These are phyloP conservation scores for Scrobipalpa costella DNA, from an alignment of 2,888 invertebrate species.

Conservation along the genomic window DNA sequence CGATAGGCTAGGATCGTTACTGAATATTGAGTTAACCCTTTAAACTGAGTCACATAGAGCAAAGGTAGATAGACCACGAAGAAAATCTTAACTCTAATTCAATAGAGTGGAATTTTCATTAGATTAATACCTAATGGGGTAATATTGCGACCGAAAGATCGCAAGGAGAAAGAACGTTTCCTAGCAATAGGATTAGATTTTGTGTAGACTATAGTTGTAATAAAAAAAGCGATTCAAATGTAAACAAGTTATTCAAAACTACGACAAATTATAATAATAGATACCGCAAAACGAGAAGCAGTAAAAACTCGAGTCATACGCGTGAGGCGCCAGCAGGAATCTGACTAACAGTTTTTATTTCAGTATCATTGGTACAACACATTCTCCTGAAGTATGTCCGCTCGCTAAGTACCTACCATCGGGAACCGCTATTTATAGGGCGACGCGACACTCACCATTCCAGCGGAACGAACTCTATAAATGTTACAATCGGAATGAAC, in stretches of 20 bases:
- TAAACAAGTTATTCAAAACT: not conserved
- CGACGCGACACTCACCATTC: constrained; percentile 17
- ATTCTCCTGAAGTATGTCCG: constrained; percentile 13
- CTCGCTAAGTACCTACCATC: constrained; percentile 17
- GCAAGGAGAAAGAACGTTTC: too few relatives aligned
- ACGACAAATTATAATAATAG: not conserved
- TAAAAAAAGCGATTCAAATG: not conserved
- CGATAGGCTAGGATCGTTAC: too few relatives aligned
- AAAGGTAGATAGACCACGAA: too few relatives aligned
- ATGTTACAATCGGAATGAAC: constrained; percentile 7
- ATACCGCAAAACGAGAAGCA: not conserved
- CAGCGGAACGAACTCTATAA: constrained; percentile 17
- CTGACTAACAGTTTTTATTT: constrained; percentile 20
- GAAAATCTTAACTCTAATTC: too few relatives aligned
- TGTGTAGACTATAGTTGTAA: not conserved
- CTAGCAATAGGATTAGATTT: too few relatives aligned
- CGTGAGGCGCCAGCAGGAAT: not conserved
- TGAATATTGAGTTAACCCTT: too few relatives aligned
- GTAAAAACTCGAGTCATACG: not conserved
- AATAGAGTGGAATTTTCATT: too few relatives aligned
- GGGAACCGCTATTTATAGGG: constrained; percentile 16
- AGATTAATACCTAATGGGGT: too few relatives aligned
- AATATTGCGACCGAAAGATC: too few relatives aligned
- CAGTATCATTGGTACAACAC: constrained; percentile 13
- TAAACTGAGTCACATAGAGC: too few relatives aligned